phyloP scores from a whole-genome alignment of 2,113 vertebrate genomes.

The Plectropomus leopardus region DNA sequence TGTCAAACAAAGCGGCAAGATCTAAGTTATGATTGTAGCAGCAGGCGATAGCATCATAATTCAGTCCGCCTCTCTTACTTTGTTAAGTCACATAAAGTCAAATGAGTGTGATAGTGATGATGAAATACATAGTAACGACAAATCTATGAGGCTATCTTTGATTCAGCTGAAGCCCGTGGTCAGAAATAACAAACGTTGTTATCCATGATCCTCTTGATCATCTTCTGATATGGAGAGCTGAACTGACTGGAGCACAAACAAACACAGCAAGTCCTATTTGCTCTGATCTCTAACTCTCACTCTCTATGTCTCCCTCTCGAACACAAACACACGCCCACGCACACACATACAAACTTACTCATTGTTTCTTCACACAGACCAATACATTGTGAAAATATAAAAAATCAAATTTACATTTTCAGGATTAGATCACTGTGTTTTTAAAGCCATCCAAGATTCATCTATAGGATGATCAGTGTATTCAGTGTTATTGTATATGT shows the following conservation, averaged over 20 bases:
- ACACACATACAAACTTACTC: background rate
- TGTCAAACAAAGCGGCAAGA: background rate
- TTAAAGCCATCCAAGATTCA: background rate
- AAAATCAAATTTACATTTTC: conserved; percentile 9
- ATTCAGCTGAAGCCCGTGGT: conserved; percentile 13
- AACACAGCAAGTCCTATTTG: background rate
- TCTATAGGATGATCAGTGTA: background rate
- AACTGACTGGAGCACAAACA: conserved; percentile 30
- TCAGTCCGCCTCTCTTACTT: background rate
- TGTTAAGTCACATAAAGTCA: conserved; percentile 16
- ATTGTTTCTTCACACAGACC: background rate
- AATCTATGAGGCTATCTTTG: conserved; percentile 8
- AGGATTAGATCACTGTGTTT: background rate
- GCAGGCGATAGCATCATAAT: conserved; percentile 23
- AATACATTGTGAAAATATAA: background rate
- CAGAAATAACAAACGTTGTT: conserved; percentile 24
- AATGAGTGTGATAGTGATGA: conserved; percentile 29
- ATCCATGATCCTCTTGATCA: conserved; percentile 41
- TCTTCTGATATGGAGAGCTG: conserved; percentile 34
- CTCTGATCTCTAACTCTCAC: conserved; percentile 11
- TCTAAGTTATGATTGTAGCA: conserved; percentile 4
- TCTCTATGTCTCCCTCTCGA: background rate
- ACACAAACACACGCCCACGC: background rate
- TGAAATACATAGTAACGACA: conserved; percentile 46
- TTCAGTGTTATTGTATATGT: background rate